These are phyloP conservation scores for Asteroscopus sphinx DNA, from an alignment of 2,888 invertebrate species.

Conservation along the genomic window DNA sequence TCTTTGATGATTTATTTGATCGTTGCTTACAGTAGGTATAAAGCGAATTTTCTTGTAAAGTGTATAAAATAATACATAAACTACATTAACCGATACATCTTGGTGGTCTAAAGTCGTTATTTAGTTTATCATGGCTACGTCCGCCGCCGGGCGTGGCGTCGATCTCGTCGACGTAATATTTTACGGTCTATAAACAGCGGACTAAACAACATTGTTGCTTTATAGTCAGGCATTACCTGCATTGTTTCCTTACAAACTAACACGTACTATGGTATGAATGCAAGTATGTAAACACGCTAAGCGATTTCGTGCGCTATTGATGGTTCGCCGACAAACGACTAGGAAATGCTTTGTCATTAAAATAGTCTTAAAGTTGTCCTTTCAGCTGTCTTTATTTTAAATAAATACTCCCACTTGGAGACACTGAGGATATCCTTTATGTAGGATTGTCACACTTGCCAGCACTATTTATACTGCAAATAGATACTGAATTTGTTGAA, in stretches of 20 bases:
- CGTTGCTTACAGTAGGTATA: constrained; percentile 5
- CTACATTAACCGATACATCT: constrained; percentile 30
- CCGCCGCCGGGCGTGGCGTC: constrained; percentile 51
- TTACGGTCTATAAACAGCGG: constrained; percentile 76
- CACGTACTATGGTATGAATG: constrained; percentile 35
- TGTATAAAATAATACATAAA: constrained; percentile 9
- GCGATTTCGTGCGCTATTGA: constrained; percentile 36
- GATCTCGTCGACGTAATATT: constrained; percentile 73
- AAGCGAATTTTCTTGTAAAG: constrained; percentile 6
- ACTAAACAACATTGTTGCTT: constrained; percentile 70
- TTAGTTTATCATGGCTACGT: constrained; percentile 51
- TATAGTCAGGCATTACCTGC: constrained; percentile 67
- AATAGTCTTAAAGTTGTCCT: constrained; percentile 6
- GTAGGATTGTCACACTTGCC: too few species aligned
- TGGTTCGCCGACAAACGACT: constrained; percentile 16
- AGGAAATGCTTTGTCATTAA: constrained; percentile 40
- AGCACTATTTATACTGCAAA: too few species aligned
- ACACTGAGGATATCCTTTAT: neutral
- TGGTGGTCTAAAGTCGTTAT: constrained; percentile 51
- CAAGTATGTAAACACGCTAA: constrained; percentile 44
- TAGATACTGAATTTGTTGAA: too few species aligned
- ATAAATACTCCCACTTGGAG: neutral
- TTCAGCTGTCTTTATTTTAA: constrained; percentile 5
- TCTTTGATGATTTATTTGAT: too few species aligned
- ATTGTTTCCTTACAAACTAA: constrained; percentile 69